Conservation (phyloP, 2,113 vertebrate genomes). For the Syngnathoides biaculeatus region DNA sequence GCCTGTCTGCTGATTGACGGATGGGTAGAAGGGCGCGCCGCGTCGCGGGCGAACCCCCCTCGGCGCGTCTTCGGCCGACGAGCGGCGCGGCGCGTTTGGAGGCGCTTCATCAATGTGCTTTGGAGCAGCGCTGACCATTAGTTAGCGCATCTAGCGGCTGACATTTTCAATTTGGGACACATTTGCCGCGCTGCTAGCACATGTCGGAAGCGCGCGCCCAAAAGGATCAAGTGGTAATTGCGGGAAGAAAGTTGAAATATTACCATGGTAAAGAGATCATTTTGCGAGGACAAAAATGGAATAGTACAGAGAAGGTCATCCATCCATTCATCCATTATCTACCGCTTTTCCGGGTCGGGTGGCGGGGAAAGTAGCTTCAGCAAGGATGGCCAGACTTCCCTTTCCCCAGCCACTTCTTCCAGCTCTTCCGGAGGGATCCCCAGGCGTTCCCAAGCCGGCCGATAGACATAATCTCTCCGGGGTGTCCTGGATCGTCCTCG, state of each 20-base stretch:
- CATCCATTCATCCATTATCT: too few relatives aligned
- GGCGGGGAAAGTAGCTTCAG: too few relatives aligned
- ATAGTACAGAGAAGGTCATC: too few relatives aligned
- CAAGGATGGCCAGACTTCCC: too few relatives aligned
- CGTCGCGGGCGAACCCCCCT: slow-evolving; percentile 40
- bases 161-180: background rate
- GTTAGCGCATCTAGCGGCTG: slow-evolving; percentile 1
- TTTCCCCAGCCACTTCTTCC: too few relatives aligned
- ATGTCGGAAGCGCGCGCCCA: background rate
- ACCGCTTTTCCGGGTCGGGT: too few relatives aligned
- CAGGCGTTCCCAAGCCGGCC: too few relatives aligned
- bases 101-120: background rate
- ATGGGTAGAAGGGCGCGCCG: slow-evolving; percentile 37
- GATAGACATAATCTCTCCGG: too few relatives aligned
- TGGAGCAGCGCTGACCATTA: background rate
- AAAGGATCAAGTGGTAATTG: background rate
- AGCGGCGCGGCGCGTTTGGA: slow-evolving; percentile 40
- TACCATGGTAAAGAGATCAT: background rate
- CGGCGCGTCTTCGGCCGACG: slow-evolving; percentile 36
- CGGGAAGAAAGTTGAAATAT: background rate
- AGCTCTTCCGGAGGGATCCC: too few relatives aligned
- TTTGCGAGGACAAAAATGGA: background rate
- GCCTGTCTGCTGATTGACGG: slow-evolving; percentile 56
- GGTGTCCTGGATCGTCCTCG: too few relatives aligned
- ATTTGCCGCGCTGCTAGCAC: background rate